A percentile compares a stretch with the other conserved stretches of the same genome.
Conservation (phyloP, 2,888 invertebrate genomes). For the Psococerastis gibbosa region DNA sequence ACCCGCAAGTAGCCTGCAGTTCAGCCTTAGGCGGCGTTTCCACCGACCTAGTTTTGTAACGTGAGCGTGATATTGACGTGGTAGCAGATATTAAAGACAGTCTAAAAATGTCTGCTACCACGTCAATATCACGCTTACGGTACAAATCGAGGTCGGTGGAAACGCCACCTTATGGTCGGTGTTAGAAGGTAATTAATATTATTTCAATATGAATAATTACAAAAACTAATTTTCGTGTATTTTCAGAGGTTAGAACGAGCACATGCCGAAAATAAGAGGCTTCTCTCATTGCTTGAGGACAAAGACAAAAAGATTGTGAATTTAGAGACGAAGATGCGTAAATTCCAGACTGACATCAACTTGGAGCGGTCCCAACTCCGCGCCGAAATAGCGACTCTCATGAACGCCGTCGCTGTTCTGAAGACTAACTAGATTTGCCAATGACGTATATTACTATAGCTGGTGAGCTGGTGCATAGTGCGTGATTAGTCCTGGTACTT, state of each 20-base stretch:
- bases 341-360: slow-evolving; percentile 24
- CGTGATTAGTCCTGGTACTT: no score
- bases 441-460: no score
- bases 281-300: slow-evolving; percentile 25
- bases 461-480: no score
- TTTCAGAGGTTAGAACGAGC: slow-evolving; percentile 25
- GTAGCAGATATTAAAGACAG: no score
- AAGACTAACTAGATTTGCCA: slow-evolving; percentile 20
- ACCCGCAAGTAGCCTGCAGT: no score
- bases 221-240: slow-evolving; percentile 1
- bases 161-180: no score
- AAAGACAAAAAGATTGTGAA: slow-evolving; percentile 26
- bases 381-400: slow-evolving; percentile 25
- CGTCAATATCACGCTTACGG: no score
- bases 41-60: no score
- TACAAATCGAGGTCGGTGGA: no score
- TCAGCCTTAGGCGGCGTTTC: no score
- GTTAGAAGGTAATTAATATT: background rate
- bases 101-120: no score
- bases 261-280: slow-evolving; percentile 25
- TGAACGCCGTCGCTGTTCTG: slow-evolving; percentile 25
- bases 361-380: slow-evolving; percentile 24
- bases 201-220: background rate
- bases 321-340: slow-evolving; percentile 24
- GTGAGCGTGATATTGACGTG: no score